Evolutionary conservation across 2,797 vertebrate genomes (phyloP).

Genomic region (Micrastur ruficollis): DNA sequence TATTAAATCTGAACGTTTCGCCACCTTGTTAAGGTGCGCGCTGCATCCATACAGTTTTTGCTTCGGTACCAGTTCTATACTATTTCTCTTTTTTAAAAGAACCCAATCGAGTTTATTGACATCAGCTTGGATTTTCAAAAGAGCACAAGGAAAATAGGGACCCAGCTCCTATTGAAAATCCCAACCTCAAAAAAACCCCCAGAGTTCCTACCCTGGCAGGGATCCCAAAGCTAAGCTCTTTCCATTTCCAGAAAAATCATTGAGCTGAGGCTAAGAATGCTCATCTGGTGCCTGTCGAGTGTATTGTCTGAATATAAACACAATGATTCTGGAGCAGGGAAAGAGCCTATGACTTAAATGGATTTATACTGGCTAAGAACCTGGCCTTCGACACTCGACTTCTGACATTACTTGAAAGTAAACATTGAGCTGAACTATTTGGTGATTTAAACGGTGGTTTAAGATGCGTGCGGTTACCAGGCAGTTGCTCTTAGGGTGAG

Average conservation of each 20-base stretch:
- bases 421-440: constrained; percentile 30
- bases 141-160: neutral
- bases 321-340: constrained; percentile 42
- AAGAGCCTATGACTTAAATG: neutral
- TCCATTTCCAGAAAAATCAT: constrained; percentile 72
- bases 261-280: constrained; percentile 70
- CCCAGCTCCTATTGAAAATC: constrained; percentile 8
- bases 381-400: constrained; percentile 49
- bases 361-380: constrained; percentile 49
- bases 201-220: constrained; percentile 62
- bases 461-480: neutral
- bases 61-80: neutral
- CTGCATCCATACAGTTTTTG: constrained; percentile 4
- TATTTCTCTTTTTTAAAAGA: constrained; percentile 36
- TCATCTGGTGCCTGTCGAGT: constrained; percentile 66
- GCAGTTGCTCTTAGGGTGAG: neutral
- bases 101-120: constrained; percentile 33
- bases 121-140: neutral
- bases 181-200: constrained; percentile 7
- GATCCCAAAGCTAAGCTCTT: constrained; percentile 60
- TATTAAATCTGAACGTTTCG: constrained; percentile 37
- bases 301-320: constrained; percentile 72
- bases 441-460: neutral
- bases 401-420: constrained; percentile 72
- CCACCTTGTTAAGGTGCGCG: neutral